Base-by-base conservation (phyloP, 2,888 invertebrate genomes). In the Heliconius cydno region DNA sequence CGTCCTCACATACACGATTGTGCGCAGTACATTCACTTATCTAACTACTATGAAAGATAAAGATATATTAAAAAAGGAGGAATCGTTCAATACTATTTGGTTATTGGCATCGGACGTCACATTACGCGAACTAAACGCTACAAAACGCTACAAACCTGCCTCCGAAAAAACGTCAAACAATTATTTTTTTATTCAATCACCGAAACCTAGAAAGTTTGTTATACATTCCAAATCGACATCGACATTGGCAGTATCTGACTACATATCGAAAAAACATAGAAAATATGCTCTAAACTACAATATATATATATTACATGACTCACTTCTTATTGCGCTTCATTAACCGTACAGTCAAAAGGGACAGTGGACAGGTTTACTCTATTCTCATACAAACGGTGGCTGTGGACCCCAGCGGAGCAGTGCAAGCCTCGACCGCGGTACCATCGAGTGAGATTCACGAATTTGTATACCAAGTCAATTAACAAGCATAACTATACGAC, bases 251-350 rank as follows among this genome's bases (percentile, higher is more conserved):
- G 91, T 93, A 92, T 89, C 90, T 90, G 86, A 92, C 92, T 93
- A 94, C 91, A 91, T 92, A 92, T 93, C 91, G 92, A 93, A 92
- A 92, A 70, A 92, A 92, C 90, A 93, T 91, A 92, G 91, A 92
- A 93, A 92, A 92, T 92, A 92, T 92, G 87, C 89, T 60, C 60
- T 92, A 91, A 87, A 85, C 92, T 94, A 94, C 88, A 60, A 60
- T 92, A 90, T 93, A 94, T 91, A 94, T 91, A 92, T 88, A 88
- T 89, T 88, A 90, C 86, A 90, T 90, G 92, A 92, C 89, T 94
- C 93, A 93, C 92, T 88, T 89, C 89, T 93, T 94, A 94, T 94
- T 94, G 94, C 94, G 86, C 89, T 90, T 85, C 86, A 91, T 92
- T 92, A 92, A 90, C 90, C 85, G 89, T 92, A 92, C 84, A 84